Percentiles rank a stretch among this genome's conserved stretches.
Conservation (phyloP, 64 coral and sea anemone genomes). For the Platygyra sinensis region DNA sequence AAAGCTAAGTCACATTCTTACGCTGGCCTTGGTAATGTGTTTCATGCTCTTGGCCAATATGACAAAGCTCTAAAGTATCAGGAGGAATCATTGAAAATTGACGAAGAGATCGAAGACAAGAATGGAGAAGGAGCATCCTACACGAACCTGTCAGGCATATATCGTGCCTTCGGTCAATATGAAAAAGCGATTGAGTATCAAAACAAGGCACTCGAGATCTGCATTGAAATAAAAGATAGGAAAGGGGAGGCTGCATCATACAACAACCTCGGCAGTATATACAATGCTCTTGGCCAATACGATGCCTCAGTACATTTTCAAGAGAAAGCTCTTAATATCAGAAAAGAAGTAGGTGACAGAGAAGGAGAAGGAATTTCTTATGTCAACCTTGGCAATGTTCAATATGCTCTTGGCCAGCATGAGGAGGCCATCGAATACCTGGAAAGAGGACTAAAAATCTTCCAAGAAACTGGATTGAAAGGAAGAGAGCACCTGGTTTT, state of each 20-base stretch:
- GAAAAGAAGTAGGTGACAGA: conserved; percentile 31
- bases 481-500: conserved; percentile 7
- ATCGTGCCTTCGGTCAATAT: neutral
- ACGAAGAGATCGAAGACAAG: neutral
- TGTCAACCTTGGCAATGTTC: conserved; percentile 32
- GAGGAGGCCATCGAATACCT: conserved; percentile 20
- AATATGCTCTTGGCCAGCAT: conserved; percentile 40
- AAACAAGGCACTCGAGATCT: neutral
- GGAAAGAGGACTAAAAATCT: conserved; percentile 30
- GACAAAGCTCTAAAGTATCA: conserved; percentile 11
- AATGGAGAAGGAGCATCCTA: neutral
- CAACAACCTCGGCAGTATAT: neutral
- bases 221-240: neutral
- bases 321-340: conserved; percentile 28
- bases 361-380: conserved; percentile 15
- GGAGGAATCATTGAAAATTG: neutral
- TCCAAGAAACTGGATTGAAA: conserved; percentile 15
- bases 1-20: neutral
- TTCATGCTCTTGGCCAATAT: neutral
- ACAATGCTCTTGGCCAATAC: conserved; percentile 17
- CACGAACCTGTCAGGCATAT: neutral
- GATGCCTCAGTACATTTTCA: conserved; percentile 9
- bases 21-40: neutral
- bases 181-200: neutral
- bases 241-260: neutral